Percentiles rank a stretch among this genome's conserved stretches.
These are phyloP conservation scores for Orgyia antiqua DNA, from an alignment of 2,888 invertebrate species.

Conservation along the genomic window DNA sequence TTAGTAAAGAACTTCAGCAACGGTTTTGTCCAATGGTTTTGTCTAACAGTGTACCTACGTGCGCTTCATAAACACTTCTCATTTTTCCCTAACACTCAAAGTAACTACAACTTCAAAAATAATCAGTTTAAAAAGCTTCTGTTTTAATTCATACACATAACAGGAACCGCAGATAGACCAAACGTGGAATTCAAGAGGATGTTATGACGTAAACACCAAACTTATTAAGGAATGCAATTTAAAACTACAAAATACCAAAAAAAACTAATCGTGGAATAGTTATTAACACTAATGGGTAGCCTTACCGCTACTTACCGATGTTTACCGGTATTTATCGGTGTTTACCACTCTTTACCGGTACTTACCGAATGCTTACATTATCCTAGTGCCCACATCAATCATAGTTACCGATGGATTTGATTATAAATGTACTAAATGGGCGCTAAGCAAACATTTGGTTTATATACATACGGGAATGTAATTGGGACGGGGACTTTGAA, in stretches of 20 bases:
- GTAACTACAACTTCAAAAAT: no score
- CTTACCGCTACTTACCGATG: constrained; percentile 4
- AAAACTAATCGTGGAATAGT: background rate
- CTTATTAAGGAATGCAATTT: no score
- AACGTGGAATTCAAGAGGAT: no score
- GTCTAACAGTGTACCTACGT: no score
- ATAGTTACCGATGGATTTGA: constrained; percentile 31
- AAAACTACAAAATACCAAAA: background rate
- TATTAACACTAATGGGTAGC: constrained; percentile 3
- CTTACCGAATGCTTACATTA: constrained; percentile 8
- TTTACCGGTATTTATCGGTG: constrained; percentile 13
- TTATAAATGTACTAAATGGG: constrained; percentile 36
- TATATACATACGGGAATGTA: constrained; percentile 19
- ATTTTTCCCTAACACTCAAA: no score
- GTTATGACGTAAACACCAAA: background rate
- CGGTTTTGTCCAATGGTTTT: no score
- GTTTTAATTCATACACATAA: no score
- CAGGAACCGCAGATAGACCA: no score
- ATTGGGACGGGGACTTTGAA: constrained; percentile 1
- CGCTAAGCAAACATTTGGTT: constrained; percentile 43
- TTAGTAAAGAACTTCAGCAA: no score
- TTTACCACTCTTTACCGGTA: constrained; percentile 10
- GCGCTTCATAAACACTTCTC: no score
- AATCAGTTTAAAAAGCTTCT: no score
- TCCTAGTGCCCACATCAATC: constrained; percentile 36